Base-by-base conservation (phyloP, 2,888 invertebrate genomes). In the Heliconius erato region DNA sequence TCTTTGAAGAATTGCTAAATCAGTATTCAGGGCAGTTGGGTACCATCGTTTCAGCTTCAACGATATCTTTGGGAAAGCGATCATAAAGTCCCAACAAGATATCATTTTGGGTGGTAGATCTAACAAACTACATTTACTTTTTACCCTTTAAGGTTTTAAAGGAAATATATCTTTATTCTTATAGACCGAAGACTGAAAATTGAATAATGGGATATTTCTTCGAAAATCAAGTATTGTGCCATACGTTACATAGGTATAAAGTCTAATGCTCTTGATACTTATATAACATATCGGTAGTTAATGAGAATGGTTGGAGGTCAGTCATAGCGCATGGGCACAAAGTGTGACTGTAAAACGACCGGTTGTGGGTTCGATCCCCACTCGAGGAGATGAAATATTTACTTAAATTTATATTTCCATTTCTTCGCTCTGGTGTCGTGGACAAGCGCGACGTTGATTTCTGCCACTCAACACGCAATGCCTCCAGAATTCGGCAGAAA, bases 81-180 rank as follows among this genome's bases (percentile, higher is more conserved):
- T 85, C 83, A 82, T 85, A 85, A 83, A 83, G 83, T 85, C 79
- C 72, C 79, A 79, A 85, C 83, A 85, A 81, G 80, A 82, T 85
- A 85, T 85, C 82, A 85, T 85, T 82, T 80, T 82, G 79, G 72
- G 68, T 76, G 83, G 74, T 26, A 72, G 44, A 82, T 85, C 85
- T 83, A 79, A 82, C 79, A 74, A 79, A 79, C 79, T 79, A 79
- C 78, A 79, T 82, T 82, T 82, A 79, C 79, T 82, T 82, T 83
- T 82, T 79, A 79, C 72, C 44, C 80, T 74, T 11, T 69, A 81
- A 80, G 26, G 0, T 1, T 3, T 23, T 49, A 4, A 12, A 6
- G 0, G 12, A 77, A 71, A 82, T 79, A 80, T 9, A 9, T 4
- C 67, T 67, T 67, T 67, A 67, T 67, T 16, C 16, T 0, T 3